phyloP scores from a whole-genome alignment of 2,797 vertebrate genomes.

The Argya squamiceps region DNA sequence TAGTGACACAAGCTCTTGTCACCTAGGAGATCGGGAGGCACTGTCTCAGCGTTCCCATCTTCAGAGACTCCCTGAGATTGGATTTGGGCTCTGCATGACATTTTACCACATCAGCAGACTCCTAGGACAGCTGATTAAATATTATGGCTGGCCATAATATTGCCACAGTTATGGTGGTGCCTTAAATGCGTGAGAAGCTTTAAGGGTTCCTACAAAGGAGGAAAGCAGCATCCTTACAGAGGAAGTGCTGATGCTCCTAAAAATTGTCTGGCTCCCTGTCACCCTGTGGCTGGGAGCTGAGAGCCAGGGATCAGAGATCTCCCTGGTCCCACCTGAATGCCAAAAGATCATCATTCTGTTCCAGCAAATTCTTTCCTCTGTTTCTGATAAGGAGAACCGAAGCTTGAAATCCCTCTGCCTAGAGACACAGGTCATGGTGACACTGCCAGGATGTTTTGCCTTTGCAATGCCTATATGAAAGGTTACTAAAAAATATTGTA shows the following conservation, averaged over 20 bases:
- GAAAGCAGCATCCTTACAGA: neutral
- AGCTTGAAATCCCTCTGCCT: neutral
- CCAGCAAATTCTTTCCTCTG: neutral
- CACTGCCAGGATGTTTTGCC: neutral
- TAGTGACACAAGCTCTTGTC: constrained; percentile 40
- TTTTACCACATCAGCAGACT: neutral
- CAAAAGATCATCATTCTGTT: neutral
- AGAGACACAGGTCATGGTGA: neutral
- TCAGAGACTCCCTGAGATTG: neutral
- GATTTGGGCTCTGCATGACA: neutral
- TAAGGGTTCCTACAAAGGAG: neutral
- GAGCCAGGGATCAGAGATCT: neutral
- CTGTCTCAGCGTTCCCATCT: neutral
- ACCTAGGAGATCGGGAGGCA: constrained; percentile 57
- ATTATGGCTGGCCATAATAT: neutral
- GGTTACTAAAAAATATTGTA: neutral
- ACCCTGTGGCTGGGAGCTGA: neutral
- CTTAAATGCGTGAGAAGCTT: neutral
- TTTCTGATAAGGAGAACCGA: neutral
- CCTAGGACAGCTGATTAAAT: neutral
- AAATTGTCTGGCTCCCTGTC: neutral
- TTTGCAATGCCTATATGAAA: neutral
- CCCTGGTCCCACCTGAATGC: neutral
- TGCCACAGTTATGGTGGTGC: neutral
- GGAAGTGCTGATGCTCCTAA: neutral